phyloP scores from a whole-genome alignment of 2,888 invertebrate species.

The Oscheius sp. region DNA sequence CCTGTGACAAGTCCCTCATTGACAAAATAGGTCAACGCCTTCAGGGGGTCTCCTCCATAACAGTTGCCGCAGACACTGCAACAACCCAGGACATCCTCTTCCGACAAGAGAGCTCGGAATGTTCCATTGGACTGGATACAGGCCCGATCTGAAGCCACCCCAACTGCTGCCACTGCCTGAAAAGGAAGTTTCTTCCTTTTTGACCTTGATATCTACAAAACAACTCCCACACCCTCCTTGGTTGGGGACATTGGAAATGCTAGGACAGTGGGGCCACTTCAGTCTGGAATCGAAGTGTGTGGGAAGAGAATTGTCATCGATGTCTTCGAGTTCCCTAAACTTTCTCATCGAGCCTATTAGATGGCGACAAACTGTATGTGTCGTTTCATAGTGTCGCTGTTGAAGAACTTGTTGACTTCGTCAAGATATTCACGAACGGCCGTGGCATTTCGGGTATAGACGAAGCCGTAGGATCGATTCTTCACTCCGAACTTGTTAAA shows the following conservation, averaged over 20 bases:
- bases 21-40: conserved; percentile 72
- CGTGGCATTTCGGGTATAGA: conserved; percentile 67
- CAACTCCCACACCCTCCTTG: conserved; percentile 73
- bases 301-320: conserved; percentile 59
- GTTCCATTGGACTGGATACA: conserved; percentile 72
- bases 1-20: conserved; percentile 69
- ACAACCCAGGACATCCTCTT: conserved; percentile 68
- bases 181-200: neutral
- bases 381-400: conserved; percentile 65
- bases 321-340: conserved; percentile 64
- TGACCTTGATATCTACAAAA: conserved; percentile 54
- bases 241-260: conserved; percentile 68
- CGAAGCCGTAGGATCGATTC: conserved; percentile 59
- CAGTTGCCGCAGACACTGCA: conserved; percentile 72
- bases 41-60: conserved; percentile 72
- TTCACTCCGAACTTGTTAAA: conserved; percentile 70
- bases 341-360: neutral
- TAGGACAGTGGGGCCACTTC: conserved; percentile 71
- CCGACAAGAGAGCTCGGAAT: conserved; percentile 54
- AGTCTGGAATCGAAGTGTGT: conserved; percentile 68
- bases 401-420: conserved; percentile 65
- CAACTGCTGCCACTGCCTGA: conserved; percentile 70
- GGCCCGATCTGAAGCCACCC: conserved; percentile 71
- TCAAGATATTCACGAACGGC: conserved; percentile 69
- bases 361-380: conserved; percentile 60